Base-by-base conservation (phyloP, 2,888 invertebrate genomes). In the Trachelus tabidus region DNA sequence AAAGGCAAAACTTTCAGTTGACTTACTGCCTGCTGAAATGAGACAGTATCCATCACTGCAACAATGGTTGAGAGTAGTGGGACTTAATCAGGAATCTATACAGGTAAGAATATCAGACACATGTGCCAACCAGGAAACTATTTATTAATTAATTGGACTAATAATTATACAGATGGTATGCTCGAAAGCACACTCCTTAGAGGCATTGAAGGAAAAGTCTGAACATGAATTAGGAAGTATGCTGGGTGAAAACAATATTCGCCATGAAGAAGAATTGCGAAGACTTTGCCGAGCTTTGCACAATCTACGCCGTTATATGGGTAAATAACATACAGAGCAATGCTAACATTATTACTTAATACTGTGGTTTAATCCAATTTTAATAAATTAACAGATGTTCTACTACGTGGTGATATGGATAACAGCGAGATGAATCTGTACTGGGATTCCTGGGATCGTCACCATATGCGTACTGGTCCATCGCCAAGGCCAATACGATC, bases 401-500 rank as follows among this genome's bases (percentile, higher is more conserved):
- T 95, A 81, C 91, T 94, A 82, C 92, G 93, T 73, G 94, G 93
- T 75, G 94, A 94, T 79, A 92, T 92, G 81, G 93, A 93, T 75
- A 94, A 93, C 73, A 93, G 93, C 81, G 93, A 93, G 83, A 92
- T 95, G 88, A 94, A 95, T 83, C 93, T 98, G 85, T 98, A 97
- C 92, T 98, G 98, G 98, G 98, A 98, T 92, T 98, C 97, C 11
- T 98, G 97, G 97, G 97, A 98, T 92, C 93, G 96, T 76, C 95
- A 94, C 89, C 94, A 92, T 85, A 89, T 92, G 82, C 90, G 90
- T 82, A 92, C 91, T 83, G 92, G 92, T 82, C 90, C 93, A 85
- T 93, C 93, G 83, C 94, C 93, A 35, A 92, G 93, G 78, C 92
- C 88, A 84, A 91, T 91, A 82, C 92, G 91, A 83, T 92, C 92